phyloP scores from a whole-genome alignment of 2,888 invertebrate genomes.

The Tipula unca region DNA sequence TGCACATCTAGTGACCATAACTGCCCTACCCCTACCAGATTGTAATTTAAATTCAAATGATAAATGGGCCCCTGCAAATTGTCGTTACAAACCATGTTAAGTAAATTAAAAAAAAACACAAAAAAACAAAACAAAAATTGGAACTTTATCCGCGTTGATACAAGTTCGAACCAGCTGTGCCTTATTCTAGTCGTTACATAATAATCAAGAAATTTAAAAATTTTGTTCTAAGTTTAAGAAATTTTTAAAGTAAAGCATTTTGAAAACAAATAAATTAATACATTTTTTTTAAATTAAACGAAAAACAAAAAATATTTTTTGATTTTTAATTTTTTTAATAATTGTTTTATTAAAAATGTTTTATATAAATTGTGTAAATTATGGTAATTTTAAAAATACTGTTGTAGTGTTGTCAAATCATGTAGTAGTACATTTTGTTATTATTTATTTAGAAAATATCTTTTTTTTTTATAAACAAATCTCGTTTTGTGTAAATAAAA shows the following conservation, averaged over 20 bases:
- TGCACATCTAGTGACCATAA: slow-evolving; percentile 34
- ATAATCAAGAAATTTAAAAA: not conserved
- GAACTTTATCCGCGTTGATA: not conserved
- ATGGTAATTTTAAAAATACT: not conserved
- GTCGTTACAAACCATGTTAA: not conserved
- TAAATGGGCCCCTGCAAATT: not conserved
- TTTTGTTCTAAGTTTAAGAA: not conserved
- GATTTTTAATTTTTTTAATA: not conserved
- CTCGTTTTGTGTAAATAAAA: not conserved
- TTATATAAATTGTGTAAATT: not conserved
- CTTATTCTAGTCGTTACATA: slow-evolving; percentile 19
- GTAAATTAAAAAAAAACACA: not conserved
- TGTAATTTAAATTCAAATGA: slow-evolving; percentile 15
- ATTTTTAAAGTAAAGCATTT: slow-evolving; percentile 1
- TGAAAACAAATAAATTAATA: not conserved
- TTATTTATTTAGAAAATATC: not conserved
- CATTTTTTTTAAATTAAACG: not conserved
- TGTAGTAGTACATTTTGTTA: not conserved
- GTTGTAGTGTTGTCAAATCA: not conserved
- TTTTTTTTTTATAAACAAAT: not conserved
- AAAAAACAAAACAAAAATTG: not conserved
- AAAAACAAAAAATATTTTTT: not conserved
- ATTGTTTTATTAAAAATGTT: not conserved
- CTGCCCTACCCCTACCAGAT: slow-evolving; percentile 30
- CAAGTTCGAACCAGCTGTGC: slow-evolving; percentile 16